Evolutionary conservation across 2,113 vertebrate species (phyloP), one percentile per base, ranked within the genome.

Genomic region (Myotis yumanensis): DNA sequence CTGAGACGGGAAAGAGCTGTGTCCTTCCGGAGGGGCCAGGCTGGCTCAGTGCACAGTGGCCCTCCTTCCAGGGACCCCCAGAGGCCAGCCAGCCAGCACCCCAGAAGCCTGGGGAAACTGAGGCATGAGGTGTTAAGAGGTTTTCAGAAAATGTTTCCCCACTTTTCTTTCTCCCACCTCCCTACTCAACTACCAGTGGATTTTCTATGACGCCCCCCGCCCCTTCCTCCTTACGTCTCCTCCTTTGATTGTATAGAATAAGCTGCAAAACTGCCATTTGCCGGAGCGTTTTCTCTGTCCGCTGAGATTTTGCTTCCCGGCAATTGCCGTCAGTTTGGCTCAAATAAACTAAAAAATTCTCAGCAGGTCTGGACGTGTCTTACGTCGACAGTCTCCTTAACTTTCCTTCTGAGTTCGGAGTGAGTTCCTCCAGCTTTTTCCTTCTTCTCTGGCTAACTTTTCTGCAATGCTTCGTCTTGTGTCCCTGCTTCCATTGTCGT

Each of bases 1-100:
- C 51, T 10, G 14, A 46, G 73, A 40, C 22, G 6, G 28, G 10
- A 30, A 20, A 86, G 59, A 25, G 20, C 68, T 7, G 11, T 37
- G 23, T 71, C 68, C 40, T 75, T 32, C 64, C 0, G 0, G 8
- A 3, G 0, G 46, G 12, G 5, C 37, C 5, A 9, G 28, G 43
- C 64, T 28, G 0, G 14, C 54, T 54, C 4, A 1, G 22, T 8
- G 22, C 66, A 8, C 28, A 28, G 30, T 28, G 18, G 2, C 16
- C 30, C 40, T 75, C 57, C 37, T n/a, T 3, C 68, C 40, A 40
- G 25, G 35, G 11, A 43, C n/a, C 57, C 57, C 28, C 83, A 30
- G 64, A 35, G n/a, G 40, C 11, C 59, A 76, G 43, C 48, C 46
- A 86, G 40, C 16, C 62, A 48, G 20, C 32, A 14, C 46, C 46